Base-by-base conservation (phyloP, 2,888 invertebrate genomes). In the Agapostemon virescens region DNA sequence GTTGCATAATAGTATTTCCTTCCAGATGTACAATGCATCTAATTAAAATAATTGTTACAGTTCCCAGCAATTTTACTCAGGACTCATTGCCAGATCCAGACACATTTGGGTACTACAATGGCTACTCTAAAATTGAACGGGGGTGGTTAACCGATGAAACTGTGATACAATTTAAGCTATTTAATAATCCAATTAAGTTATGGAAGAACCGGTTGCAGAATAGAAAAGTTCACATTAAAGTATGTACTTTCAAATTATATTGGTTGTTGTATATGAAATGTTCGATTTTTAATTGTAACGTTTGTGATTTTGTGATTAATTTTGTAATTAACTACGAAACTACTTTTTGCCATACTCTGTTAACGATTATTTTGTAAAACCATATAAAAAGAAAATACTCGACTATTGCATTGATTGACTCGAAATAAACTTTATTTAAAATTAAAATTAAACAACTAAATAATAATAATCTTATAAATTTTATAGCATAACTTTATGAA, bases 141-240 rank as follows among this genome's bases (percentile, higher is more conserved):
- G 98, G 98, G 20, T 98, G 98, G 98, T 93, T 98, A 40, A 97
- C 96, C 55, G 94, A 95, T 82, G 97, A 97, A 91, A 96, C 96
- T n/a, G 94, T 97, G 74, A 94, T 98, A 67, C 98, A 98, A 91
- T 95, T 98, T 80, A 97, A 97, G 92, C 95, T 98, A 89, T 95
- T 95, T 88, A 96, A 96, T 89, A 96, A 96, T 89, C 96, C 98
- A 1, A 94, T 98, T 77, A 95, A 95, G 84, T 94, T 98, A 71
- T 95, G 95, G 95, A 96, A 96, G 89, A 95, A 95, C 87, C 95
- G 95, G 85, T 94, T 96, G 88, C 94, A 95, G 87, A 95, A 95
- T 84, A 95, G 95, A 87, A 93, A 94, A 80, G 94, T 97, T 88
- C 94, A 94, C 88, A 95, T 97, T 66, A 97, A 96, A 94, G 94